Conservation (phyloP, 1,140 invertebrate genomes). For the Solen grandis region DNA sequence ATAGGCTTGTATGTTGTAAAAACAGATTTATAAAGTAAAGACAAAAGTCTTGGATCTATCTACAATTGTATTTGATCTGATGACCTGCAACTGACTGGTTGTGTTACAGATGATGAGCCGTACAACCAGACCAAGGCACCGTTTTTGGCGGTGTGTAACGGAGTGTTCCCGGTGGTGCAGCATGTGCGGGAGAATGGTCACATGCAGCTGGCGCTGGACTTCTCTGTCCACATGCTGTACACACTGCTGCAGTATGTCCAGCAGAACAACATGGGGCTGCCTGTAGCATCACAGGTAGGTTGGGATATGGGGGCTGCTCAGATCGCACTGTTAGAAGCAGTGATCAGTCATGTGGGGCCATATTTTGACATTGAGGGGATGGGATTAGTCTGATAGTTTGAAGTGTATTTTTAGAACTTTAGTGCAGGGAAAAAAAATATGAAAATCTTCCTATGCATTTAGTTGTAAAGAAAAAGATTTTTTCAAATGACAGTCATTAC, state of each 20-base stretch:
- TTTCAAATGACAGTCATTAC: too few species aligned
- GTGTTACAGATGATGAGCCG: not conserved
- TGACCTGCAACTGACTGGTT: not conserved
- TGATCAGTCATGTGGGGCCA: too few species aligned
- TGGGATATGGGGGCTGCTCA: not conserved
- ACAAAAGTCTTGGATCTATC: not conserved
- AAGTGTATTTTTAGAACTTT: too few species aligned
- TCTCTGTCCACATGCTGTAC: slow-evolving; percentile 57
- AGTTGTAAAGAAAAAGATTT: too few species aligned
- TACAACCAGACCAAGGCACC: not conserved
- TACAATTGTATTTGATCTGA: not conserved
- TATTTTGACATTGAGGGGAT: too few species aligned
- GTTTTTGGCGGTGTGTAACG: too few species aligned
- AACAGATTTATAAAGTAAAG: not conserved
- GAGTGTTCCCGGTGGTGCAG: slow-evolving; percentile 59
- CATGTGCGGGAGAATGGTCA: slow-evolving; percentile 69
- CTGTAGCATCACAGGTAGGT: slow-evolving; percentile 34
- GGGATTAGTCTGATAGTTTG: too few species aligned
- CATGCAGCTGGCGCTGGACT: slow-evolving; percentile 60
- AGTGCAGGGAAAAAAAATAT: too few species aligned
- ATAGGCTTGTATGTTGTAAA: not conserved
- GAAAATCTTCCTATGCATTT: too few species aligned
- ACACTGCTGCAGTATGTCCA: slow-evolving; percentile 50
- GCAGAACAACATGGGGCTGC: slow-evolving; percentile 61
- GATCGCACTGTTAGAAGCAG: not conserved